Evolutionary conservation across 2,888 invertebrate genomes (phyloP), one percentile per base, ranked within the genome.

Genomic region (Tyria jacobaeae): DNA sequence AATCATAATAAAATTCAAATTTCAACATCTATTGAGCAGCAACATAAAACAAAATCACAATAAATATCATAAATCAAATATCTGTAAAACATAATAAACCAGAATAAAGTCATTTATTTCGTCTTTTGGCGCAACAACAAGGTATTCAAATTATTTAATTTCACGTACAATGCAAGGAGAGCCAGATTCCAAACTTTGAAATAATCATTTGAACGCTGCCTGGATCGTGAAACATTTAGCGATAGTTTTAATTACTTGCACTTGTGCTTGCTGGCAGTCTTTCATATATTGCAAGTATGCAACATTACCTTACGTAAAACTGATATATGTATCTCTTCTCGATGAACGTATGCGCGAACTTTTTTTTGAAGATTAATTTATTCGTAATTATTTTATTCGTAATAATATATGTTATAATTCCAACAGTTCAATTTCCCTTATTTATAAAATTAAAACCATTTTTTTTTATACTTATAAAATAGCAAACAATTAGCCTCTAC

Each of bases 211-310:
- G 60, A 56, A 75, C 75, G 70, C 62, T 75, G n/a, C n/a, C n/a
- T n/a, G 68, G 67, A 83, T 78, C 86, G 82, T 84, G 78, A 83
- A 85, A 78, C 69, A 71, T 86, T 85, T 83, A 81, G 77, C 71
- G 84, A 85, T 83, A 79, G 76, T 81, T 83, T 79, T 81, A 67
- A 75, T 66, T 57, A 63, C 67, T 67, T 56, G 17, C 37, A 25
- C 57, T 64, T 60, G 59, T 62, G 59, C 75, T 77, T 78, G 67
- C 59, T 68, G 69, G 56, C 70, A 66, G 63, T 60, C 59, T 73
- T 72, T 35, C 35, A 51, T 51, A 62, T 64, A 61, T 69, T 60
- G 66, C 70, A 65, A 66, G 4, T 53, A 3, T 68, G 63, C 64
- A 56, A 57, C 67, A 64, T 47, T 60, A 66, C 35, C 35, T 80